A percentile compares a stretch with the other conserved stretches of the same genome.
Evolutionary conservation across 2,888 invertebrate species (phyloP).

Genomic region (Sphinx pinastri): DNA sequence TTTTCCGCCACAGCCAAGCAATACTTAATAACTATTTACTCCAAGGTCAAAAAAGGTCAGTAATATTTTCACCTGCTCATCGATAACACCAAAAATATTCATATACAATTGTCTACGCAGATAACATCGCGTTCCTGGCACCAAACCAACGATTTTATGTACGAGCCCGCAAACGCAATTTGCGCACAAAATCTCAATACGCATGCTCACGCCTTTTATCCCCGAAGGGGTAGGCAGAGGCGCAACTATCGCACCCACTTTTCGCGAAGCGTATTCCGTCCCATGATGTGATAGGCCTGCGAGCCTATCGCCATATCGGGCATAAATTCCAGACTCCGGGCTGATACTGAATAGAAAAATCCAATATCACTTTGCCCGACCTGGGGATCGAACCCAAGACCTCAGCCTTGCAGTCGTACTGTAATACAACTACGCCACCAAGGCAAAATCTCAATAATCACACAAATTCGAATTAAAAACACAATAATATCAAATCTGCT

Average conservation of each 20-base stretch:
- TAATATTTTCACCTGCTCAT: slow-evolving; percentile 3
- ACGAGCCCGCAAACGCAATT: neutral
- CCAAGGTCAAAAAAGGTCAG: neutral
- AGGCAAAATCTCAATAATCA: slow-evolving; percentile 9
- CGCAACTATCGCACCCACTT: too few relatives aligned
- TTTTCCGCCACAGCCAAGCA: neutral
- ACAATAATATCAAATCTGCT: neutral
- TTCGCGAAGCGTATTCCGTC: too few relatives aligned
- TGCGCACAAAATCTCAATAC: slow-evolving; percentile 7
- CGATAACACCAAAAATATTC: neutral
- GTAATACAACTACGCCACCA: too few relatives aligned
- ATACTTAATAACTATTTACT: neutral
- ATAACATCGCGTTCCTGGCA: slow-evolving; percentile 5
- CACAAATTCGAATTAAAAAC: slow-evolving; percentile 1
- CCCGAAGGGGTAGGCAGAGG: too few relatives aligned
- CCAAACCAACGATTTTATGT: slow-evolving; percentile 2
- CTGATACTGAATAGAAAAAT: too few relatives aligned
- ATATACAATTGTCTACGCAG: neutral
- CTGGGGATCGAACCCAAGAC: too few relatives aligned
- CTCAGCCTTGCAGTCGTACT: too few relatives aligned
- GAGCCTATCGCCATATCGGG: too few relatives aligned
- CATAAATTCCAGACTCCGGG: too few relatives aligned
- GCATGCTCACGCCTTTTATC: too few relatives aligned
- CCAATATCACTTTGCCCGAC: too few relatives aligned
- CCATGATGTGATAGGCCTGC: too few relatives aligned